Percentiles rank a stretch among this genome's conserved stretches.
phyloP scores from a whole-genome alignment of 2,888 invertebrate species.

The Sacculina carcini region DNA sequence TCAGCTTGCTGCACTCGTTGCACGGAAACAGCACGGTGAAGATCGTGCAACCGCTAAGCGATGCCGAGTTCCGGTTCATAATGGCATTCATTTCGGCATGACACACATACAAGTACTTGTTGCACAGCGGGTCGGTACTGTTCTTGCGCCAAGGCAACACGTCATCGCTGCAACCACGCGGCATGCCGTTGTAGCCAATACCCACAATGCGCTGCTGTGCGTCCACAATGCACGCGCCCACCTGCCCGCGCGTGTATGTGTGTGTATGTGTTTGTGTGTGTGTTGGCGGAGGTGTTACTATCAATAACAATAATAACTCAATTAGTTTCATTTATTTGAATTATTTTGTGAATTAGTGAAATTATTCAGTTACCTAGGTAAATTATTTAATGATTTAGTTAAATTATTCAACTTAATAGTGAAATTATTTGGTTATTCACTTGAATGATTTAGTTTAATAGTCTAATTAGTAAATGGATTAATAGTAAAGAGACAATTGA shows the following conservation, averaged over 20 bases:
- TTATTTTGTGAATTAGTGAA: too few relatives aligned
- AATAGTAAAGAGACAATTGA: too few relatives aligned
- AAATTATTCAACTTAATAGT: too few relatives aligned
- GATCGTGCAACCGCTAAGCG: slow-evolving; percentile 49
- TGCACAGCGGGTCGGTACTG: slow-evolving; percentile 31
- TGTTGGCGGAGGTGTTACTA: slow-evolving; percentile 21
- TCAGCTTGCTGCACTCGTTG: slow-evolving; percentile 88
- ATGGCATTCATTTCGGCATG: slow-evolving; percentile 97
- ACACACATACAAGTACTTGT: slow-evolving; percentile 73
- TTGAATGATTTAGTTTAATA: too few relatives aligned
- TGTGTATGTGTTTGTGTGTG: too few relatives aligned
- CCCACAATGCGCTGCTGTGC: slow-evolving; percentile 62
- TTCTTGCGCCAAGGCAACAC: slow-evolving; percentile 64
- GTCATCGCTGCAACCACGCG: slow-evolving; percentile 62
- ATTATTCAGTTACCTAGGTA: too few relatives aligned
- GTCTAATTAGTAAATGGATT: too few relatives aligned
- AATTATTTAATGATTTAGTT: too few relatives aligned
- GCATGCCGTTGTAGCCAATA: slow-evolving; percentile 93
- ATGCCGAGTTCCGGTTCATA: slow-evolving; percentile 54
- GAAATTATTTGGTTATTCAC: too few relatives aligned
- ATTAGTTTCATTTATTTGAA: neutral
- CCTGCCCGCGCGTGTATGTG: too few relatives aligned
- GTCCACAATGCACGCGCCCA: slow-evolving; percentile 77
- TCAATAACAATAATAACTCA: neutral
- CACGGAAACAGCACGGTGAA: slow-evolving; percentile 85